phyloP scores from a whole-genome alignment of 1,140 invertebrate genomes.

The Batillaria attramentaria region DNA sequence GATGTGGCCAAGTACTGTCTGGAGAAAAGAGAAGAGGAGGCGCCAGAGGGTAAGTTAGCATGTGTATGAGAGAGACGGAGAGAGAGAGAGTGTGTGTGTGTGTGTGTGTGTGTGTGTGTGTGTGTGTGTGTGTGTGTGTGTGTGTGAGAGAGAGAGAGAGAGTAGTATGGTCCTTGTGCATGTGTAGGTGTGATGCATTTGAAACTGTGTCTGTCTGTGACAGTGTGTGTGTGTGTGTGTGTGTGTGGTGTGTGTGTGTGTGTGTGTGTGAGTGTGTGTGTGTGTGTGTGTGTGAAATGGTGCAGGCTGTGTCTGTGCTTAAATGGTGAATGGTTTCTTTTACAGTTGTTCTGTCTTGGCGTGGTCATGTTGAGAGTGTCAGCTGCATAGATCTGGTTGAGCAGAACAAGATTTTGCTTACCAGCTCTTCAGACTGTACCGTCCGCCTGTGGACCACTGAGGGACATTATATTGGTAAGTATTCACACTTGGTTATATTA shows the following conservation, averaged over 20 bases:
- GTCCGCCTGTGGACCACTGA: slow-evolving; percentile 70
- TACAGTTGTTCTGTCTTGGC: slow-evolving; percentile 67
- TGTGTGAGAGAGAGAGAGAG: not conserved
- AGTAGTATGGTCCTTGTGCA: not conserved
- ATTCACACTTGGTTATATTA: not conserved
- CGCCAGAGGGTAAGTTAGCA: slow-evolving; percentile 64
- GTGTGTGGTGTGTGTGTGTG: not conserved
- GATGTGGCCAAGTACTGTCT: slow-evolving; percentile 66
- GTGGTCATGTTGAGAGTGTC: slow-evolving; percentile 69
- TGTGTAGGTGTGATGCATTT: too few species aligned
- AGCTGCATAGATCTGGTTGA: slow-evolving; percentile 66
- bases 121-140: not conserved
- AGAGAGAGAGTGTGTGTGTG: not conserved
- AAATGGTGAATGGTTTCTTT: slow-evolving; percentile 27
- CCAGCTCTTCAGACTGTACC: slow-evolving; percentile 70
- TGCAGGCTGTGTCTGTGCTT: not conserved
- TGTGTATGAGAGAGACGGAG: not conserved
- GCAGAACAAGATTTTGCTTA: slow-evolving; percentile 67
- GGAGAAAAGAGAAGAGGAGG: slow-evolving; percentile 46
- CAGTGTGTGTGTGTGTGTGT: not conserved
- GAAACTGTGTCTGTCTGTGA: not conserved
- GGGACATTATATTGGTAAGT: slow-evolving; percentile 71
- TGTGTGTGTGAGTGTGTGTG: not conserved
- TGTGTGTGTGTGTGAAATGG: not conserved
- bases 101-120: not conserved